Evolutionary conservation across 2,113 vertebrate species (phyloP).

Genomic region (Oxygymnocypris stewartii): DNA sequence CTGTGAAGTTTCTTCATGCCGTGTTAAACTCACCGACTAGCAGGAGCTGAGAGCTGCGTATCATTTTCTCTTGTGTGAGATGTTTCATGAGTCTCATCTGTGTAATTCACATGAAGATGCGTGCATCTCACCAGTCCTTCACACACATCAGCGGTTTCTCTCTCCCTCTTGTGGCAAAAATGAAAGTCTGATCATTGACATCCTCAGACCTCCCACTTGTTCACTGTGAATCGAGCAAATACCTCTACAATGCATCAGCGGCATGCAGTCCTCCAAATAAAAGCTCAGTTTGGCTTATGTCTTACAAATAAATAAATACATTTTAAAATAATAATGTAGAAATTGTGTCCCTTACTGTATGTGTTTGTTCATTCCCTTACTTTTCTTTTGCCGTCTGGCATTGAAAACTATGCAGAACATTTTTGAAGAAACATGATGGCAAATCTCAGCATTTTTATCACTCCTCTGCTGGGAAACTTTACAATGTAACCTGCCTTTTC

Average conservation of each 20-base stretch:
- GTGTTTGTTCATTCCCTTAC: background rate
- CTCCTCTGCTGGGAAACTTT: background rate
- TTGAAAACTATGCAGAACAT: background rate
- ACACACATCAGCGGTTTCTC: background rate
- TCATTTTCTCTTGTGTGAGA: background rate
- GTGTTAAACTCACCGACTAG: slow-evolving; percentile 4
- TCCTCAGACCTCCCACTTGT: background rate
- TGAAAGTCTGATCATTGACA: background rate
- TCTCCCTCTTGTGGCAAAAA: slow-evolving; percentile 29
- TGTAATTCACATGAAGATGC: background rate
- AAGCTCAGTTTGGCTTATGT: background rate
- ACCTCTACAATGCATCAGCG: background rate
- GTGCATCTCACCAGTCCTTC: background rate
- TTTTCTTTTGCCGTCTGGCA: background rate
- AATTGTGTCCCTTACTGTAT: too few relatives aligned
- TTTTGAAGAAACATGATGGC: background rate
- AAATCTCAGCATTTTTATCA: background rate
- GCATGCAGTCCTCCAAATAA: background rate
- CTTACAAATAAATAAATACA: too few relatives aligned
- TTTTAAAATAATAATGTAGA: too few relatives aligned
- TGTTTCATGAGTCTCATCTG: background rate
- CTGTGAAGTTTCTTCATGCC: background rate
- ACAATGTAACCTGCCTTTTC: background rate
- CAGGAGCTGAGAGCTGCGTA: background rate
- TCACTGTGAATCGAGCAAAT: background rate